Base-by-base conservation (phyloP, 2,113 vertebrate species). In the Mohoua ochrocephala region DNA sequence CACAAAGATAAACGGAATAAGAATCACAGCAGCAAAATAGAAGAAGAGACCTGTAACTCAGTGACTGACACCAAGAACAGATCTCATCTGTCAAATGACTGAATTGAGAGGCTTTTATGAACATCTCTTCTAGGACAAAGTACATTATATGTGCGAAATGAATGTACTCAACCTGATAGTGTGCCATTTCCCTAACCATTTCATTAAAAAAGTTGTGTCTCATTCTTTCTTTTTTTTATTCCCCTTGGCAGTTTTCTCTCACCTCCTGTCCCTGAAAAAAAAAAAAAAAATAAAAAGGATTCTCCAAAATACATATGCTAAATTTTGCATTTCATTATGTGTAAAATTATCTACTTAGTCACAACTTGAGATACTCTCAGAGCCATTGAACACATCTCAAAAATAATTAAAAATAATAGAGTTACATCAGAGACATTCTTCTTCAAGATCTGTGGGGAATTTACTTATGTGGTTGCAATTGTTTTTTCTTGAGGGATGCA, bases 1-100 rank as follows among this genome's bases (percentile, higher is more conserved):
- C 60, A 93, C 71, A 92, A 83, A 93, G 96, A 95, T 97, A 97
- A 96, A 97, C 50, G 4, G 71, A 93, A 60, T 77, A 84, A 70
- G 65, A 86, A 81, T 80, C 37, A 74, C 41, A 56, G 57, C 23
- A 75, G 69, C 31, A 84, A 87, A 94, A 91, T 26, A 79, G 63
- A 81, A 59, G 61, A 78, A 87, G 44, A 64, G 57, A 52, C 80
- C 65, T 74, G 76, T 79, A 92, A 68, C 71, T 92, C 84, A 76
- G 80, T 87, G 84, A 87, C 69, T 95, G 95, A 74, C 94, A 93
- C 67, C 68, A 90, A 90, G 73, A 92, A 82, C 60, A 90, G 74
- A 97, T 93, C 94, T 92, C 96, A 96, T 95, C 94, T 84, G 83
- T 93, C 90, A 93, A 86, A 95, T 78, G 42, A 31, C 42, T 71